Percentiles rank a stretch among this genome's conserved stretches.
Evolutionary conservation across 1,140 invertebrate genomes (phyloP).

Genomic region (Ctenoplectra terminalis): DNA sequence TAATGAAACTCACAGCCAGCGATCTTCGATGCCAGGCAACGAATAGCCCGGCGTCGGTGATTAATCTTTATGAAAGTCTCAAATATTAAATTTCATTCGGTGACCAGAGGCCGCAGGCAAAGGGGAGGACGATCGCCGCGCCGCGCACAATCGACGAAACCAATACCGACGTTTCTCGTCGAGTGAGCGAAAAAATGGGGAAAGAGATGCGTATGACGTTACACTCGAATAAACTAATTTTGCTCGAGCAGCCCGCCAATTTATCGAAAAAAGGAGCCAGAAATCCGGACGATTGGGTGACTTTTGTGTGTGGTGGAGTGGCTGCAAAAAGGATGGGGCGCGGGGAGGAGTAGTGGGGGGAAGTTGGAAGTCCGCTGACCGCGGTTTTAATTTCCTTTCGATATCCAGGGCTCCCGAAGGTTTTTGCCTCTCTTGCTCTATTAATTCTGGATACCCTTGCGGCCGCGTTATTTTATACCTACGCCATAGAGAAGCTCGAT

Average conservation of each 20-base stretch:
- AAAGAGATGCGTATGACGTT: constrained; percentile 42
- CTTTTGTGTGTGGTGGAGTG: constrained; percentile 15
- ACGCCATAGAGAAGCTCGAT: not conserved
- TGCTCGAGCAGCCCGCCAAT: constrained; percentile 36
- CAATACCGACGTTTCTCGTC: constrained; percentile 39
- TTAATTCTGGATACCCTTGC: constrained; percentile 47
- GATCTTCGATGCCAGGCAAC: constrained; percentile 2
- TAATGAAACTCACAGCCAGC: constrained; percentile 18
- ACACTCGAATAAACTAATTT: constrained; percentile 67
- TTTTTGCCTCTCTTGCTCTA: constrained; percentile 43
- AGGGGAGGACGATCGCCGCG: not conserved
- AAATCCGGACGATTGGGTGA: constrained; percentile 47
- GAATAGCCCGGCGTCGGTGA: not conserved
- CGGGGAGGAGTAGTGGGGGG: not conserved
- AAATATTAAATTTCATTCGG: constrained; percentile 52
- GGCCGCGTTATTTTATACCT: constrained; percentile 49
- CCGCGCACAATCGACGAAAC: constrained; percentile 28
- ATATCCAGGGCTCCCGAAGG: constrained; percentile 44
- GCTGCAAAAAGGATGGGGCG: not conserved
- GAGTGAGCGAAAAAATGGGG: not conserved
- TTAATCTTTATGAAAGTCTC: constrained; percentile 44
- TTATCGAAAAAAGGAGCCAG: constrained; percentile 54
- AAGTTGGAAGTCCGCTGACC: constrained; percentile 28
- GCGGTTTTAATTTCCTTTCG: constrained; percentile 68
- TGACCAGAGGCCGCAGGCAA: not conserved